Base-by-base conservation (phyloP, 2,888 invertebrate genomes). In the Branchellion lobata region DNA sequence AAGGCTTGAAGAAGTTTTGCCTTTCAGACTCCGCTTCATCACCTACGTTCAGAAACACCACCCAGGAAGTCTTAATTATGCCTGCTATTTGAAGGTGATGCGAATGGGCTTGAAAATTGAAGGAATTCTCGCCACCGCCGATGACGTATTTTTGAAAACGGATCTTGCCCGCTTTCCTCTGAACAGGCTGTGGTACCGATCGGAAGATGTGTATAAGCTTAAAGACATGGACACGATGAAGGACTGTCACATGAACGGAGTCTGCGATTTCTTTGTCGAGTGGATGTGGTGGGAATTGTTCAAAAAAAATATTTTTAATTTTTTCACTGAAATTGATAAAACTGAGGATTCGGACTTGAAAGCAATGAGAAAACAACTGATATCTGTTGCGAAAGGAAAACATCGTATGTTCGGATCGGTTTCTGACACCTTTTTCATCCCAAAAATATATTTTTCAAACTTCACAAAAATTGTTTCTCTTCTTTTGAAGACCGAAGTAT, bases 351-450 rank as follows among this genome's bases (percentile, higher is more conserved):
- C 61, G 3, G 61, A 57, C 24, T 14, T 57, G 21, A 57, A 24
- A 57, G 3, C 21, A 8, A 57, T 57, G 61, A 57, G 61, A 57
- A 57, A 57, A n/a, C 61, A 57, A 57, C 3, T 57, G 61, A 57
- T 24, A 18, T 3, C 3, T 57, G n/a, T n/a, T 5, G 24, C 61
- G n/a, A 57, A 57, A 57, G 8, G 14, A 3, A 57, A 57, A n/a
- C 61, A 57, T 18, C 5, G 8, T 14, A 24, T 57, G 24, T 57
- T 57, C 21, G 61, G 61, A 3, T 57, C 5, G 3, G 5, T n/a
- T 8, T 57, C 61, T 57, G 61, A 57, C 21, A 14, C 61, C 21
- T 18, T 57, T 3, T 57, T 14, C 21, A 8, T 57, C 5, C 61
- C 61, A 14, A 24, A 57, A 57, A n/a, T 18, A 57, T 57, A 24